Conservation (phyloP, 2,888 invertebrate genomes). For the Melitaea athalia region DNA sequence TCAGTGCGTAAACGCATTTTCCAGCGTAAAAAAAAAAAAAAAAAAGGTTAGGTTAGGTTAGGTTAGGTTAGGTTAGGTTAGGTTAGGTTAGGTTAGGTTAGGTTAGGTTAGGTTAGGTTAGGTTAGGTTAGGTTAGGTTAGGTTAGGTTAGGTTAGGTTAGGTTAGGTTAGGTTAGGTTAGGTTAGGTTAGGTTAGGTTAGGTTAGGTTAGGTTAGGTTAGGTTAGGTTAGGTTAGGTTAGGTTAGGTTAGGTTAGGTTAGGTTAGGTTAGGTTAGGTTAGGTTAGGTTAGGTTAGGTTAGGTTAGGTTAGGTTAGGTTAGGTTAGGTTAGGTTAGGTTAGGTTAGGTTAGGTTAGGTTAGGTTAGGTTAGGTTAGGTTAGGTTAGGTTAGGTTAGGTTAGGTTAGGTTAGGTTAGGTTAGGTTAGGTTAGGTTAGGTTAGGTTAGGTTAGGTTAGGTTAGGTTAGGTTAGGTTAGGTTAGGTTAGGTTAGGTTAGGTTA, state of each 20-base stretch:
- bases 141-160: slow-evolving; percentile 40
- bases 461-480: slow-evolving; percentile 37
- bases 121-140: slow-evolving; percentile 40
- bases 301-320: slow-evolving; percentile 17
- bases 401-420: slow-evolving; percentile 37
- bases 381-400: slow-evolving; percentile 22
- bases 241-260: slow-evolving; percentile 27
- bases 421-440: slow-evolving; percentile 39
- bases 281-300: too few relatives aligned
- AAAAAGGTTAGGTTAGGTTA: slow-evolving; percentile 34
- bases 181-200: slow-evolving; percentile 39
- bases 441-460: slow-evolving; percentile 40
- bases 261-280: too few relatives aligned
- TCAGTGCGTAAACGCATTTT: too few relatives aligned
- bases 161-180: slow-evolving; percentile 40
- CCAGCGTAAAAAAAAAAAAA: too few relatives aligned
- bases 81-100: slow-evolving; percentile 32
- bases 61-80: slow-evolving; percentile 38
- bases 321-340: slow-evolving; percentile 39
- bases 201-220: slow-evolving; percentile 40
- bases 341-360: slow-evolving; percentile 43
- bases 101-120: slow-evolving; percentile 13
- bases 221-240: slow-evolving; percentile 40
- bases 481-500: slow-evolving; percentile 25
- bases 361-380: slow-evolving; percentile 37